phyloP scores from a whole-genome alignment of 2,797 vertebrate genomes.

The Periparus ater region DNA sequence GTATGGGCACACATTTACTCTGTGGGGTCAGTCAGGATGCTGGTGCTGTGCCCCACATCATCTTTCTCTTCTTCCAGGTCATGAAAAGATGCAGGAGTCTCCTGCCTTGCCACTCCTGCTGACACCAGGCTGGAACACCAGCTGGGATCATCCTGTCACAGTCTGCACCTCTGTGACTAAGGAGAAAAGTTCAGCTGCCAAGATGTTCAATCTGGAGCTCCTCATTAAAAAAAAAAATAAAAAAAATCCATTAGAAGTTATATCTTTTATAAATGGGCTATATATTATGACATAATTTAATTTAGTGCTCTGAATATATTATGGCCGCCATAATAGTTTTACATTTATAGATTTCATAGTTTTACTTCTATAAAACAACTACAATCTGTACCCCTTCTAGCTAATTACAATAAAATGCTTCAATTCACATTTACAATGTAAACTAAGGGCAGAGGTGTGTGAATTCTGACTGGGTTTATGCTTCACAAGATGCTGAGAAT shows the following conservation, averaged over 20 bases:
- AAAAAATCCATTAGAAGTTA: not conserved
- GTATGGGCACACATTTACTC: not conserved
- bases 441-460: not conserved
- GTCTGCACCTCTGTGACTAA: not conserved
- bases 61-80: not conserved
- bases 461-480: not conserved
- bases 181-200: constrained; percentile 21
- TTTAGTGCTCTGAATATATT: constrained; percentile 54
- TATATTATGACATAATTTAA: constrained; percentile 65
- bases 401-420: constrained; percentile 65
- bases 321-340: constrained; percentile 21
- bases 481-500: not conserved
- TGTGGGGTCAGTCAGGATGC: not conserved
- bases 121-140: not conserved
- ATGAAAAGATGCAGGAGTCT: not conserved
- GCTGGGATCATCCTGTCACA: not conserved
- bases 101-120: not conserved
- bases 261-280: constrained; percentile 55
- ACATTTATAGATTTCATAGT: constrained; percentile 66
- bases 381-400: constrained; percentile 40
- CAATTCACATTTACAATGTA: constrained; percentile 33
- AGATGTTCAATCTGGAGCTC: not conserved
- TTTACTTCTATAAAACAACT: constrained; percentile 67
- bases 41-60: not conserved
- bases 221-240: constrained; percentile 4